phyloP scores from a whole-genome alignment of 2,797 vertebrate genomes.

The Erithacus rubecula region DNA sequence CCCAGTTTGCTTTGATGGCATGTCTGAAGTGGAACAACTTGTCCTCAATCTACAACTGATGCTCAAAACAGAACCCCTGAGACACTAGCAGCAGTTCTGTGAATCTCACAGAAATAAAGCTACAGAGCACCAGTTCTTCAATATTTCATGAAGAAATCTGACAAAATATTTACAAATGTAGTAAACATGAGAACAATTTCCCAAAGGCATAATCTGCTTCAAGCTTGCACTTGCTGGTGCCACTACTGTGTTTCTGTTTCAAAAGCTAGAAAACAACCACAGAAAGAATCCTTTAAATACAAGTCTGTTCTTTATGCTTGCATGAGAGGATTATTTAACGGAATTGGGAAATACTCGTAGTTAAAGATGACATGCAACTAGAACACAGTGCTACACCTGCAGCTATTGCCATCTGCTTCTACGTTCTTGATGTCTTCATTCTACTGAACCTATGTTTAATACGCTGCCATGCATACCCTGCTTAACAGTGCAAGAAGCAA shows the following conservation, averaged over 20 bases:
- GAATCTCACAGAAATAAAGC: background rate
- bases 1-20: slow-evolving; percentile 60
- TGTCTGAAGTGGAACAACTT: slow-evolving; percentile 27
- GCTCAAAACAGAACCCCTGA: background rate
- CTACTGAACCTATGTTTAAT: background rate
- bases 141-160: slow-evolving; percentile 53
- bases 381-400: background rate
- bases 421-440: background rate
- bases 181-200: background rate
- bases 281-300: background rate
- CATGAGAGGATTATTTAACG: background rate
- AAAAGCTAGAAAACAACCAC: background rate
- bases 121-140: slow-evolving; percentile 21
- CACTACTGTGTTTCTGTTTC: background rate
- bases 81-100: background rate
- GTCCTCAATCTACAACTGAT: slow-evolving; percentile 10
- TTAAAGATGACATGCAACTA: background rate
- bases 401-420: background rate
- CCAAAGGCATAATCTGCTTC: background rate
- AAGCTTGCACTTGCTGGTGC: fast-evolving
- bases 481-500: fast-evolving
- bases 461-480: fast-evolving
- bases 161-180: slow-evolving; percentile 38
- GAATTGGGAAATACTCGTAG: background rate
- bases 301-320: background rate